Evolutionary conservation across 2,888 invertebrate genomes (phyloP), one percentile per base, ranked within the genome.

Genomic region (Drosophila nr. perissopoda): DNA sequence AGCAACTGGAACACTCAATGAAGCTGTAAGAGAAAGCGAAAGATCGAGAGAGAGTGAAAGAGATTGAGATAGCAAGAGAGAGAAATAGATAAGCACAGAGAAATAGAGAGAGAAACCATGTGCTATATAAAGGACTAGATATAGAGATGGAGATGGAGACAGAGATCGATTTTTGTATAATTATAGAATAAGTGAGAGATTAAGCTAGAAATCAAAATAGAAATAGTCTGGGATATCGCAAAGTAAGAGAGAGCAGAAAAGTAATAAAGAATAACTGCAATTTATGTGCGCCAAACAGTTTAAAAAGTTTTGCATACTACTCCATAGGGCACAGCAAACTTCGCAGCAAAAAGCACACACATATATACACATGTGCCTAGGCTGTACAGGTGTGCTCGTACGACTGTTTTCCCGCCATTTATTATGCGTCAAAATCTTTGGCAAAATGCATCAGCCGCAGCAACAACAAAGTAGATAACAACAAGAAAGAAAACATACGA

Each of bases 401-500:
- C 79, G 82, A 70, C 79, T 84, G 81, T 82, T 67, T 67, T 75
- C 56, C 62, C 86, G 77, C 75, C 83, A 83, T 83, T 83, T 83
- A 85, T 83, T 83, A 83, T 83, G 86, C 83, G 83, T 85, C 86
- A 80, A 80, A 83, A 85, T 85, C 86, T 83, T 85, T 72, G 75
- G 77, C 64, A 80, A 82, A 83, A 77, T 74, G 80, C 85, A 79
- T 72, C 71, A 80, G 49, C 56, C 66, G 16, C 61, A 58, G 7
- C 38, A 57, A 48, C 63, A 79, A 33, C 21, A 29, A 49, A 36
- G 40, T 31, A 33, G 46, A 53, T 34, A 53, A 36, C 52, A 31
- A 51, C 46, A 69, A 49, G 31, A 61, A 16, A 18, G 25, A 21
- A 13, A 3, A 52, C 52, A 52, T 46, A 33, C 16, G 16, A 33